Evolutionary conservation across 1,140 invertebrate species (phyloP).

Genomic region (Ephestia elutella): DNA sequence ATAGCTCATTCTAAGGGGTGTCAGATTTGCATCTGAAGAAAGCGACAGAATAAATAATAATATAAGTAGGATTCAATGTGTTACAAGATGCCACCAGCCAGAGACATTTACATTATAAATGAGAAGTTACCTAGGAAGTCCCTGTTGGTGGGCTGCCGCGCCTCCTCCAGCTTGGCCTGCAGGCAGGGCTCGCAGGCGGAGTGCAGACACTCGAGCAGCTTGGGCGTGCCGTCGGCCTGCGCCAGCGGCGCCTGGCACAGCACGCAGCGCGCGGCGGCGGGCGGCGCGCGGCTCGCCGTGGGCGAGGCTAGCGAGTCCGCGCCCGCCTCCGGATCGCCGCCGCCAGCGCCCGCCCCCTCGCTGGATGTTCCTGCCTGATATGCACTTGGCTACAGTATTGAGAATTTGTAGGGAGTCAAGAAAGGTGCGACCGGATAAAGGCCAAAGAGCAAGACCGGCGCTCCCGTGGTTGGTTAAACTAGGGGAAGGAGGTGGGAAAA

Average conservation of each 20-base stretch:
- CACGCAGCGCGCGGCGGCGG: constrained; percentile 47
- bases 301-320: constrained; percentile 63
- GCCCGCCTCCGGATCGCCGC: constrained; percentile 12
- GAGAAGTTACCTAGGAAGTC: constrained; percentile 49
- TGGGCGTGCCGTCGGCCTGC: constrained; percentile 74
- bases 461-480: too few relatives aligned
- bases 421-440: too few relatives aligned
- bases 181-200: constrained; percentile 86
- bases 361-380: neutral
- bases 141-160: constrained; percentile 42
- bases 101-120: too few relatives aligned
- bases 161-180: constrained; percentile 79
- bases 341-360: constrained; percentile 20
- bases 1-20: too few relatives aligned
- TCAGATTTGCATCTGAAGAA: too few relatives aligned
- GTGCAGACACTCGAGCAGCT: constrained; percentile 90
- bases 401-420: too few relatives aligned
- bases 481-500: too few relatives aligned
- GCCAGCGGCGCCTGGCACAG: constrained; percentile 45
- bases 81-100: too few relatives aligned
- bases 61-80: too few relatives aligned
- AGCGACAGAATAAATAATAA: too few relatives aligned
- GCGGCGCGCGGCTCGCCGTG: constrained; percentile 30
- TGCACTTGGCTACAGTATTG: too few relatives aligned
- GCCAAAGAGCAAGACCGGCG: too few relatives aligned